A percentile compares a stretch with the other conserved stretches of the same genome.
These are phyloP conservation scores for Trachelus troglodyta DNA, from an alignment of 2,888 invertebrate genomes.

Conservation along the genomic window DNA sequence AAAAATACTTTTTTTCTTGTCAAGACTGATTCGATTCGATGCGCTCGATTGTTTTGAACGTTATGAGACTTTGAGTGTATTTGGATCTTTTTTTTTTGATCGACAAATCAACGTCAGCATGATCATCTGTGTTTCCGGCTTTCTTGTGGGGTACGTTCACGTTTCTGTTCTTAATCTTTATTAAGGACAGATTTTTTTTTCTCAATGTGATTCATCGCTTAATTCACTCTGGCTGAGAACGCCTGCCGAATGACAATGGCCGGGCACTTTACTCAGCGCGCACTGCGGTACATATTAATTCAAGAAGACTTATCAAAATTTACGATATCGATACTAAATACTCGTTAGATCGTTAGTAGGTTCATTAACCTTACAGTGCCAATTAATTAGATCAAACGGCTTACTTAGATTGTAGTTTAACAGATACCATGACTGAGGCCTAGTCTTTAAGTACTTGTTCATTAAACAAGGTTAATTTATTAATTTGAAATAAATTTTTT, in stretches of 20 bases:
- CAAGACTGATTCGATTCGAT: not conserved
- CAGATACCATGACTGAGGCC: not conserved
- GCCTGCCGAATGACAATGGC: not conserved
- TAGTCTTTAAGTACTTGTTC: not conserved
- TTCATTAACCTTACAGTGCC: no score
- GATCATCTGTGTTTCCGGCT: slow-evolving; percentile 64
- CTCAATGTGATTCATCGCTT: slow-evolving; percentile 16
- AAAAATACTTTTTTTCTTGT: not conserved
- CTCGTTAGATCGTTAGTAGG: not conserved
- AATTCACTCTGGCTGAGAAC: not conserved
- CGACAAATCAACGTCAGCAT: slow-evolving; percentile 32
- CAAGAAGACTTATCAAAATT: not conserved
- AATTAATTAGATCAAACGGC: not conserved
- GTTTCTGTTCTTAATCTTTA: not conserved
- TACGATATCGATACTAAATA: not conserved
- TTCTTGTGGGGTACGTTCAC: slow-evolving; percentile 61
- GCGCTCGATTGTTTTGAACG: no score
- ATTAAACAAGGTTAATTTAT: not conserved
- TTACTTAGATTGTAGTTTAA: not conserved
- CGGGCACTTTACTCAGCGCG: not conserved
- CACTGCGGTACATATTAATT: not conserved
- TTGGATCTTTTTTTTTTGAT: not conserved
- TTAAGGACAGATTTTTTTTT: not conserved
- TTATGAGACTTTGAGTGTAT: not conserved
- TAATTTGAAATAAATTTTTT: no score